Percentiles rank a stretch among this genome's conserved stretches.
phyloP scores from a whole-genome alignment of 2,113 vertebrate species.

The Hyperopisus bebe region DNA sequence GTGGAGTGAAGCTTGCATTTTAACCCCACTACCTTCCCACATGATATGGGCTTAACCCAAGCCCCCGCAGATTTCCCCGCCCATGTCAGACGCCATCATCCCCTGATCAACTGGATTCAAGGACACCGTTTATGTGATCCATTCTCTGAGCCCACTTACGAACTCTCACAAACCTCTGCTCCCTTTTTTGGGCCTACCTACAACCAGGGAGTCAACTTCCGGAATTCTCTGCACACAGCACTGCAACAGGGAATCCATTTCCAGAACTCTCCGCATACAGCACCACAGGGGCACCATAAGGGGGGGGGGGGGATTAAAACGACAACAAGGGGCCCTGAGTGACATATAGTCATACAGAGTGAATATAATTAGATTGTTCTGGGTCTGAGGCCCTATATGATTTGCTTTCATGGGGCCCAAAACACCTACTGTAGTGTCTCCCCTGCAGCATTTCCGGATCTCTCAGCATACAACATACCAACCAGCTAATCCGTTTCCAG shows the following conservation, averaged over 20 bases:
- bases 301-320: background rate
- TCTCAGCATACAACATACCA: background rate
- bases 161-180: no score
- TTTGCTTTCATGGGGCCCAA: background rate
- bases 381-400: background rate
- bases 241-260: no score
- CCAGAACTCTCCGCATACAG: no score
- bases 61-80: background rate
- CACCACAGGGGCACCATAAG: background rate
- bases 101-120: background rate
- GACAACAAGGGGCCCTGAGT: background rate
- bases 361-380: background rate
- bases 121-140: background rate
- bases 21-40: background rate
- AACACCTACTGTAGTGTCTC: background rate
- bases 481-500: background rate
- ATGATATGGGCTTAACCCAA: background rate
- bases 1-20: background rate
- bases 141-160: background rate
- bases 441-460: background rate
- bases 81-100: background rate
- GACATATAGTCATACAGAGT: background rate
- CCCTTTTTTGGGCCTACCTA: background rate
- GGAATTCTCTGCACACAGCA: no score
- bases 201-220: background rate